Evolutionary conservation across 2,888 invertebrate genomes (phyloP).

Genomic region (Zygogramma bicolorata): DNA sequence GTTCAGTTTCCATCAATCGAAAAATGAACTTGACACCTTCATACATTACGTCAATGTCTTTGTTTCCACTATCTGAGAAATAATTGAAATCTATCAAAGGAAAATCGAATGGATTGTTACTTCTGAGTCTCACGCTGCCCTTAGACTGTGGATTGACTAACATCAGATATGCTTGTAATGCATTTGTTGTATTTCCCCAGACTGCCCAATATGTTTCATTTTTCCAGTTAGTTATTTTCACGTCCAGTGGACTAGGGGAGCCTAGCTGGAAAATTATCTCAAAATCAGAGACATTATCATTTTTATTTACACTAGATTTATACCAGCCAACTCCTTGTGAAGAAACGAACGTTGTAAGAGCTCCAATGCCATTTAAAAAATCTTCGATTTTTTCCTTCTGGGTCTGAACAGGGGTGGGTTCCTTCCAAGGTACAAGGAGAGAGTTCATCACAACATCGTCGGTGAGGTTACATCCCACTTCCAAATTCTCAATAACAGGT

Average conservation of each 20-base stretch:
- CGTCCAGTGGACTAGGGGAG: not conserved
- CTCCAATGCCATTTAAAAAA: slow-evolving; percentile 40
- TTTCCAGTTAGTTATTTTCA: slow-evolving; percentile 31
- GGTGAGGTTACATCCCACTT: slow-evolving; percentile 82
- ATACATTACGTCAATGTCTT: slow-evolving; percentile 69
- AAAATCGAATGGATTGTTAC: slow-evolving; percentile 46
- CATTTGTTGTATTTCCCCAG: slow-evolving; percentile 56
- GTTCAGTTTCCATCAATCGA: slow-evolving; percentile 56
- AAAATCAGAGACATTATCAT: slow-evolving; percentile 2
- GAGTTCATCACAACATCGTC: slow-evolving; percentile 81
- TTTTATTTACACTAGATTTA: not conserved
- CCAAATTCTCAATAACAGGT: slow-evolving; percentile 75
- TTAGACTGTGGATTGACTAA: slow-evolving; percentile 59
- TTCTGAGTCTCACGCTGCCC: slow-evolving; percentile 72
- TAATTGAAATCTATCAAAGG: slow-evolving; percentile 78
- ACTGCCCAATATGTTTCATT: slow-evolving; percentile 60
- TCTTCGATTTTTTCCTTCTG: slow-evolving; percentile 70
- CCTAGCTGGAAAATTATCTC: not conserved
- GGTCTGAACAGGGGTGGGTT: slow-evolving; percentile 69
- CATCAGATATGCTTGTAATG: slow-evolving; percentile 31
- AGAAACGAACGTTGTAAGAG: not conserved
- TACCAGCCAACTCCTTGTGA: slow-evolving; percentile 21
- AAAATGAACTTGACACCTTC: slow-evolving; percentile 67
- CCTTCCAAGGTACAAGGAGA: slow-evolving; percentile 77
- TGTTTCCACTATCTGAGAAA: slow-evolving; percentile 66